A percentile compares a stretch with the other conserved stretches of the same genome.
phyloP scores from a whole-genome alignment of 2,888 invertebrate species.

The Strigamia maritima region DNA sequence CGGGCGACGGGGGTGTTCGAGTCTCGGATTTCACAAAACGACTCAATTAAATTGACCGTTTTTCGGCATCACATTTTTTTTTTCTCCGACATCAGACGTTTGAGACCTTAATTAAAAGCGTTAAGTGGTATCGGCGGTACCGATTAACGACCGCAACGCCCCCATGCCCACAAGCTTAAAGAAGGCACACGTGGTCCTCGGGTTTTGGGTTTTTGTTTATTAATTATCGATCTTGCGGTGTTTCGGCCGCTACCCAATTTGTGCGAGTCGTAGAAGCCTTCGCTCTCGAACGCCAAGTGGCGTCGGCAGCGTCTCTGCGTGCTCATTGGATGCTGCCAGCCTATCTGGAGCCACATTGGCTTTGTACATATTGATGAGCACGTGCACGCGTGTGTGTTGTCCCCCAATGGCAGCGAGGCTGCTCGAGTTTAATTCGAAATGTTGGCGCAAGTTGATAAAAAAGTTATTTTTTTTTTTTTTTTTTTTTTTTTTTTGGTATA shows the following conservation, averaged over 20 bases:
- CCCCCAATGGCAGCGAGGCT: neutral
- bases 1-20: neutral
- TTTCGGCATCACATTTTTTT: neutral
- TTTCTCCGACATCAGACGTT: neutral
- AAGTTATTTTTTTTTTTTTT: no score
- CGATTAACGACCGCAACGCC: neutral
- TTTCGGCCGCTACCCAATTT: neutral
- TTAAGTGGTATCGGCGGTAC: neutral
- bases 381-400: neutral
- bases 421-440: neutral
- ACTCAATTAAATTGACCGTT: no score
- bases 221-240: conserved; percentile 31
- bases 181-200: neutral
- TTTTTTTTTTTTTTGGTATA: no score
- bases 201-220: conserved; percentile 17
- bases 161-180: no score
- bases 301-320: neutral
- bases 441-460: neutral
- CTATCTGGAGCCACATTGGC: neutral
- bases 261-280: no score
- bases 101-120: neutral
- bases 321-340: conserved; percentile 4
- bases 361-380: neutral
- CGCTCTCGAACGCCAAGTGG: no score
- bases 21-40: neutral